These are phyloP conservation scores for Rhopalosiphum nymphaeae DNA, from an alignment of 2,888 invertebrate species.

Conservation along the genomic window DNA sequence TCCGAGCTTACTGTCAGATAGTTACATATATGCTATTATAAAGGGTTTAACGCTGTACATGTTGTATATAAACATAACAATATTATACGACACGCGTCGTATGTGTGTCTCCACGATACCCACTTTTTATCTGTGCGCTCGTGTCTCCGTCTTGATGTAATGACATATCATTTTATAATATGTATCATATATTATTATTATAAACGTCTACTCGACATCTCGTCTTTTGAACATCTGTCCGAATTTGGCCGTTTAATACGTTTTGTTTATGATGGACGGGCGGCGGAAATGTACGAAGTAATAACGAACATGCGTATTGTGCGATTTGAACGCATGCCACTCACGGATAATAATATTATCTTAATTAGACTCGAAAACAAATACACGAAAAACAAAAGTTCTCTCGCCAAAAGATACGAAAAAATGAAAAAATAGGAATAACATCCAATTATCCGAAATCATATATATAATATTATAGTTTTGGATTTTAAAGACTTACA, in stretches of 20 bases:
- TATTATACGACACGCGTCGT: neutral
- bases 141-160: neutral
- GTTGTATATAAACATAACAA: neutral
- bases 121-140: neutral
- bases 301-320: neutral
- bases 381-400: neutral
- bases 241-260: neutral
- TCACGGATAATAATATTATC: neutral
- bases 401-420: neutral
- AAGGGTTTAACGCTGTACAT: constrained; percentile 25
- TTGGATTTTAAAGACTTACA: neutral
- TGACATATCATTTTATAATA: neutral
- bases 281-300: neutral
- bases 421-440: neutral
- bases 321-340: neutral
- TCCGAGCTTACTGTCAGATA: constrained; percentile 62
- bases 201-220: neutral
- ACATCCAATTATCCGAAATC: neutral
- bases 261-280: neutral
- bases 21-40: constrained; percentile 45
- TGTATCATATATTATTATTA: neutral
- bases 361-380: neutral
- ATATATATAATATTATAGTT: neutral
- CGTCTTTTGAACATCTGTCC: neutral
- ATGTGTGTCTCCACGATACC: neutral